phyloP scores from a whole-genome alignment of 2,797 vertebrate species.

The Eulemur rubriventer region DNA sequence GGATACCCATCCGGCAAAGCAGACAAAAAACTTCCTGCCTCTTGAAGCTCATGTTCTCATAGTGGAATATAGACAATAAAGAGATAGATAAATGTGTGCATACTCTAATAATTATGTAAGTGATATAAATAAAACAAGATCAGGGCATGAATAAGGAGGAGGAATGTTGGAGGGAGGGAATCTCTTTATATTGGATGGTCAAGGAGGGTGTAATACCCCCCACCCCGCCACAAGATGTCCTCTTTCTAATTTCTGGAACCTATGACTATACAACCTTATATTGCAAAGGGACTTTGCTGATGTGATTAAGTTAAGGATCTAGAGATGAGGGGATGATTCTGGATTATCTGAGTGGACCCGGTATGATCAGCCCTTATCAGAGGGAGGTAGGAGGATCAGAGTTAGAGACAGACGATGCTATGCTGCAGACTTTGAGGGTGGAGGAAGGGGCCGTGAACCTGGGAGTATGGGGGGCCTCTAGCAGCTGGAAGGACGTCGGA shows the following conservation, averaged over 20 bases:
- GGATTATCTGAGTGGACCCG: background rate
- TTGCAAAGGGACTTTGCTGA: background rate
- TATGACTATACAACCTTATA: background rate
- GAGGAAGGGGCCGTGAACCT: background rate
- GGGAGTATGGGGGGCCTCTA: background rate
- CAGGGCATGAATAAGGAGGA: accelerated
- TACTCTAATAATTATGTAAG: accelerated
- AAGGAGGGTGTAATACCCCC: accelerated
- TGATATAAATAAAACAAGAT: background rate
- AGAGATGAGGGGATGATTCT: background rate
- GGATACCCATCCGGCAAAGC: background rate
- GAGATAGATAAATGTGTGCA: background rate
- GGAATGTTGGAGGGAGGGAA: accelerated
- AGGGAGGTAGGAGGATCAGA: background rate
- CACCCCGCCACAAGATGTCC: too few relatives aligned
- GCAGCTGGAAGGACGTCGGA: too few relatives aligned
- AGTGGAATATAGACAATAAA: background rate
- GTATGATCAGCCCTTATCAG: background rate
- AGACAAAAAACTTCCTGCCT: background rate
- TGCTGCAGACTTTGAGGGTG: background rate
- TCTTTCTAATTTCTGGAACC: background rate
- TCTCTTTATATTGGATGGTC: accelerated
- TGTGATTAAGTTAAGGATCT: background rate
- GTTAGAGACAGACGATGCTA: background rate
- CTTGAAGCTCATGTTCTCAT: accelerated